Percentiles rank a stretch among this genome's conserved stretches.
phyloP scores from a whole-genome alignment of 2,888 invertebrate species.

The Drosophila histrio region DNA sequence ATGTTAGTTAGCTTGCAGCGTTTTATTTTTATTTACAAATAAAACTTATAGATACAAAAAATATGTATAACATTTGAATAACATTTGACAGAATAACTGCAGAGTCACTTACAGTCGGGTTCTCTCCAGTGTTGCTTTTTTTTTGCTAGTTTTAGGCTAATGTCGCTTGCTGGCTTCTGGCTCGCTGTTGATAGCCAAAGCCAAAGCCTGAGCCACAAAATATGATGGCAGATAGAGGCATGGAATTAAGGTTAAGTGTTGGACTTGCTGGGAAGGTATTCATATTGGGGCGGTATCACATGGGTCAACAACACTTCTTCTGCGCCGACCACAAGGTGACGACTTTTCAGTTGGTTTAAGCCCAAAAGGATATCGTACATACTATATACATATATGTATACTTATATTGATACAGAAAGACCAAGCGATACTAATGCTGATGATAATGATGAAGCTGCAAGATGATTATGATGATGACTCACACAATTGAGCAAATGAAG shows the following conservation, averaged over 20 bases:
- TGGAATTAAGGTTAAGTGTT: conserved; percentile 66
- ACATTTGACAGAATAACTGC: too few species aligned
- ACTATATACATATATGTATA: too few species aligned
- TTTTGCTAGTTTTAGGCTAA: conserved; percentile 66
- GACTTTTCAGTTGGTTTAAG: conserved; percentile 22
- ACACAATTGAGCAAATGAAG: conserved; percentile 83
- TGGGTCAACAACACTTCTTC: conserved; percentile 72
- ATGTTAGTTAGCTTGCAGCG: too few species aligned
- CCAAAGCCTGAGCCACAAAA: background rate
- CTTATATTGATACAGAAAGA: too few species aligned
- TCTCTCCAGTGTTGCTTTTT: too few species aligned
- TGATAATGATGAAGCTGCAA: conserved; percentile 26
- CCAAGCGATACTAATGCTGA: background rate
- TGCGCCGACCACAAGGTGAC: conserved; percentile 57
- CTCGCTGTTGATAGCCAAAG: conserved; percentile 14
- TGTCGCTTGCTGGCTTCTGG: conserved; percentile 28
- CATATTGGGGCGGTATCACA: conserved; percentile 33
- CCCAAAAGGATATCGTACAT: conserved; percentile 9
- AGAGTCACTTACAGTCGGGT: too few species aligned
- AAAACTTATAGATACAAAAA: too few species aligned
- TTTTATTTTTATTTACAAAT: too few species aligned
- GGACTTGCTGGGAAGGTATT: conserved; percentile 3
- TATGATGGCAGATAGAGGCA: background rate
- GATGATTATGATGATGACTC: conserved; percentile 67
- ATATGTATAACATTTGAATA: too few species aligned